phyloP scores from a whole-genome alignment of 2,888 invertebrate genomes.

The Hirudinaria manillensis region DNA sequence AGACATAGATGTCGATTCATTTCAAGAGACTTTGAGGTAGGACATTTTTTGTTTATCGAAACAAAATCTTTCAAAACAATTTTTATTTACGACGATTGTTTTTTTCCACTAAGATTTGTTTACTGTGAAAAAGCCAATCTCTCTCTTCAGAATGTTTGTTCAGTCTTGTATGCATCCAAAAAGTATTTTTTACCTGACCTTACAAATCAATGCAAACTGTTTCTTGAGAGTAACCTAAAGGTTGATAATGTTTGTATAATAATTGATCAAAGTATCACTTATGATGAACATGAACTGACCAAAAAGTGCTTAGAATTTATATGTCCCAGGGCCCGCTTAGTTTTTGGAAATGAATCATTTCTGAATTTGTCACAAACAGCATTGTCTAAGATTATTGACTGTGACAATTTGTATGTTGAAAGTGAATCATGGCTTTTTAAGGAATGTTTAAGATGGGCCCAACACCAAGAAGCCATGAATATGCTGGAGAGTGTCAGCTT shows the following conservation, averaged over 20 bases:
- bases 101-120: slow-evolving; percentile 58
- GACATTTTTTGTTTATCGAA: neutral
- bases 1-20: slow-evolving; percentile 29
- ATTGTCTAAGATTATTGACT: slow-evolving; percentile 63
- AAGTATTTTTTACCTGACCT: slow-evolving; percentile 68
- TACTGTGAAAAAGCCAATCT: slow-evolving; percentile 64
- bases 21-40: slow-evolving; percentile 32
- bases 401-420: slow-evolving; percentile 65
- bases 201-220: slow-evolving; percentile 65
- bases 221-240: slow-evolving; percentile 64
- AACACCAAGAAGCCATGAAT: slow-evolving; percentile 2
- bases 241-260: slow-evolving; percentile 59
- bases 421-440: slow-evolving; percentile 36
- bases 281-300: slow-evolving; percentile 57
- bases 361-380: slow-evolving; percentile 63
- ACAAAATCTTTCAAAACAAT: neutral
- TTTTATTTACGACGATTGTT: neutral
- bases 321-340: slow-evolving; percentile 60
- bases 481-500: slow-evolving; percentile 31
- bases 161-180: slow-evolving; percentile 68
- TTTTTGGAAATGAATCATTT: slow-evolving; percentile 59
- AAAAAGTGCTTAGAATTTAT: slow-evolving; percentile 65
- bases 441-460: slow-evolving; percentile 32
- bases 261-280: slow-evolving; percentile 42
- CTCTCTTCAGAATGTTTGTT: slow-evolving; percentile 60